Percentiles rank a stretch among this genome's conserved stretches.
These are phyloP conservation scores for Agapornis roseicollis DNA, from an alignment of 2,113 vertebrate species.

Conservation along the genomic window DNA sequence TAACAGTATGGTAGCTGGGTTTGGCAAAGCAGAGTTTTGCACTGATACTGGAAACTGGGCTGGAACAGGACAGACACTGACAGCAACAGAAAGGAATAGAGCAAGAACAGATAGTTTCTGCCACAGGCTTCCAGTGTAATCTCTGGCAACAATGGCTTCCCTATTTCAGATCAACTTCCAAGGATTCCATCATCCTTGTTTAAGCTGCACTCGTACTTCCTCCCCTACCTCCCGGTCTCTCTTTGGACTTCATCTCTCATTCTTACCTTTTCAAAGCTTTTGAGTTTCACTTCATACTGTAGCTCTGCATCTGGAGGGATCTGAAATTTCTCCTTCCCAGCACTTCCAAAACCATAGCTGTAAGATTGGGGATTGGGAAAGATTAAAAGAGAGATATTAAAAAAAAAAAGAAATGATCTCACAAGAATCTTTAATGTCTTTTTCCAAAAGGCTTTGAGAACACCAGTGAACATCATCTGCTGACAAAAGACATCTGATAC, in stretches of 20 bases:
- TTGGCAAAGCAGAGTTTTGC: not conserved
- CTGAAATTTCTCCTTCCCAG: constrained; percentile 84
- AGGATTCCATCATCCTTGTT: not conserved
- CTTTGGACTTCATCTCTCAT: not conserved
- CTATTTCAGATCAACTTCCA: not conserved
- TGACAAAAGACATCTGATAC: not conserved
- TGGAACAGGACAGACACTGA: not conserved
- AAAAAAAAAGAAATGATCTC: not conserved
- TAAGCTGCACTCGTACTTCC: not conserved
- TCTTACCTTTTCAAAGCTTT: constrained; percentile 92
- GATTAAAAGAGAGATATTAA: not conserved
- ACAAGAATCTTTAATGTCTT: not conserved
- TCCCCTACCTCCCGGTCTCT: not conserved
- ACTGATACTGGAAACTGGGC: not conserved
- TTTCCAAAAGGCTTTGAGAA: not conserved
- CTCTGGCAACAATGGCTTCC: not conserved
- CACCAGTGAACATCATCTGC: not conserved
- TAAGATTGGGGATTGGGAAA: not conserved
- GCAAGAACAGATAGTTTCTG: not conserved
- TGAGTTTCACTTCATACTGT: constrained; percentile 88
- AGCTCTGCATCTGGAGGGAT: constrained; percentile 86
- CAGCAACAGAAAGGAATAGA: not conserved
- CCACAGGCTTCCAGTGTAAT: not conserved
- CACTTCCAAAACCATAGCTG: constrained; percentile 89
- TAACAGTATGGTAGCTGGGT: not conserved